These are phyloP conservation scores for Parapristionchus giblindavisi DNA, from an alignment of 2,888 invertebrate genomes.

Conservation along the genomic window DNA sequence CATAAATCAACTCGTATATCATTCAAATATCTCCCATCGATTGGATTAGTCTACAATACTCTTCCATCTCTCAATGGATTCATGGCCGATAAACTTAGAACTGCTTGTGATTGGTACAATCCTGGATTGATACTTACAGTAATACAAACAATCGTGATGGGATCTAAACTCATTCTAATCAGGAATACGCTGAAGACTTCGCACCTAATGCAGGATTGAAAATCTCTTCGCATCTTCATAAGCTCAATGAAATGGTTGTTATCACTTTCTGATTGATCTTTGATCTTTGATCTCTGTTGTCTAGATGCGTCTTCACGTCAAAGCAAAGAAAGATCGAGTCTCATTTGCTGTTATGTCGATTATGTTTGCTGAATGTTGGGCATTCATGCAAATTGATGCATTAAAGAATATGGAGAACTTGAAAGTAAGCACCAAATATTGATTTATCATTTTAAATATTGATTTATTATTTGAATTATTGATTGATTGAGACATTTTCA, in stretches of 20 bases:
- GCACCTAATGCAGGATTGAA: conserved; percentile 19
- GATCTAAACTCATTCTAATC: not conserved
- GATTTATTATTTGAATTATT: not conserved
- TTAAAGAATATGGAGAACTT: not conserved
- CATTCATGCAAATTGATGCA: conserved; percentile 10
- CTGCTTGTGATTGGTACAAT: conserved; percentile 35
- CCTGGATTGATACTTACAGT: conserved; percentile 24
- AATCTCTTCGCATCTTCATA: conserved; percentile 15
- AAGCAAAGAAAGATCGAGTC: conserved; percentile 14
- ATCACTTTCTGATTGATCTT: not conserved
- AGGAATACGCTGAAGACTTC: conserved; percentile 32
- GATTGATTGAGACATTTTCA: conserved; percentile 14
- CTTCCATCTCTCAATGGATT: conserved; percentile 12
- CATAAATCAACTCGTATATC: conserved; percentile 13
- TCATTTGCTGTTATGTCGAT: conserved; percentile 28
- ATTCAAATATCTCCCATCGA: conserved; percentile 25
- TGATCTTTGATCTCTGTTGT: not conserved
- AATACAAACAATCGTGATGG: not conserved
- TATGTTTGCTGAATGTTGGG: conserved; percentile 35
- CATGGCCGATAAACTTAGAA: conserved; percentile 15
- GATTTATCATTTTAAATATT: not conserved
- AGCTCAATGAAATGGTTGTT: conserved; percentile 27
- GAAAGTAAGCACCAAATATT: not conserved
- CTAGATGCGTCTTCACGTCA: conserved; percentile 31
- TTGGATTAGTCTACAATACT: conserved; percentile 22